Conservation (phyloP, 2,113 vertebrate genomes). For the Malaclemys terrapin region DNA sequence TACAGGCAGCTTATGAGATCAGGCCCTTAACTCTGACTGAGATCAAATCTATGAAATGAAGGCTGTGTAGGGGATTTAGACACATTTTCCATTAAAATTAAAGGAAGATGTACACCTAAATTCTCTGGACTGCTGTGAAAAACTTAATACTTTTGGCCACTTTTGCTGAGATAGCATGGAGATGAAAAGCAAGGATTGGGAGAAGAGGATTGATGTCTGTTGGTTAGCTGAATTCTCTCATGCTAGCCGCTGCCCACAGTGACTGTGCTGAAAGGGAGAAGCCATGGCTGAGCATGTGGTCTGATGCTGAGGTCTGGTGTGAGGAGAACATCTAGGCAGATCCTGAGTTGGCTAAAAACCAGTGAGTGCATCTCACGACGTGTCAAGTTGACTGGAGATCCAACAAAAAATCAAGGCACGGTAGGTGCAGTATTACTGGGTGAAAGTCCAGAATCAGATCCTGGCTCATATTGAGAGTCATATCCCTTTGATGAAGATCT, state of each 20-base stretch:
- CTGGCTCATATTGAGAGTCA: not conserved
- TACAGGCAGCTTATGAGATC: not conserved
- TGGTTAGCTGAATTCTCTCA: not conserved
- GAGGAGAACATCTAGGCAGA: not conserved
- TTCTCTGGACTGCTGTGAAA: not conserved
- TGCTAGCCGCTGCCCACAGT: not conserved
- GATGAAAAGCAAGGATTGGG: not conserved
- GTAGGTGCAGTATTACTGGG: not conserved
- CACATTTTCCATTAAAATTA: conserved; percentile 1
- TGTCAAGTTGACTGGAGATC: not conserved
- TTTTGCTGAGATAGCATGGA: not conserved
- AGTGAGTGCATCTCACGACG: not conserved
- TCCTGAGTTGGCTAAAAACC: not conserved
- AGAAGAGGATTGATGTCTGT: not conserved
- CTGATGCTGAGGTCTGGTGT: not conserved
- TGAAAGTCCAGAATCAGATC: not conserved
- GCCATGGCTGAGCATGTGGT: not conserved
- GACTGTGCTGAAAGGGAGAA: not conserved
- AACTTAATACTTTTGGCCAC: not conserved
- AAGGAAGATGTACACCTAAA: not conserved
- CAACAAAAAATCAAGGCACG: not conserved
- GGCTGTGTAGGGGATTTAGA: not conserved
- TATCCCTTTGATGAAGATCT: not conserved
- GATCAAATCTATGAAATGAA: not conserved
- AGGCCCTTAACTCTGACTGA: not conserved